phyloP scores from a whole-genome alignment of 2,888 invertebrate species.

The Scaptomyza parva region DNA sequence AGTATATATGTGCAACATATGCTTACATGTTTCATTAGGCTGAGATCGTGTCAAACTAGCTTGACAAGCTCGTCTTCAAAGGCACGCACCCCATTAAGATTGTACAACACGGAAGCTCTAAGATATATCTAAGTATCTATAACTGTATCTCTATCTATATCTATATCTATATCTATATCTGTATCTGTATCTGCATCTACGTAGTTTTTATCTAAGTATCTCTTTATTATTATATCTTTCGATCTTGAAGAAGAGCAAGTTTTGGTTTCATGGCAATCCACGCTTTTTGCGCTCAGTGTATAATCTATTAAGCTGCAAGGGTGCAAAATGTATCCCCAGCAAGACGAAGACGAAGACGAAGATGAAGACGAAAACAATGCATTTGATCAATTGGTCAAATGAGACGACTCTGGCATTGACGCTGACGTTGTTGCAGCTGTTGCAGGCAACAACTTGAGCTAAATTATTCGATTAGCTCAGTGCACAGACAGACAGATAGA shows the following conservation, averaged over 20 bases:
- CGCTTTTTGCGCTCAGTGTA: too few species aligned
- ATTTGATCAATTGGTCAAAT: conserved; percentile 20
- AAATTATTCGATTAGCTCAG: conserved; percentile 69
- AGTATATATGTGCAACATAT: neutral
- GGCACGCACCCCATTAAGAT: neutral
- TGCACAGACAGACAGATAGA: conserved; percentile 26
- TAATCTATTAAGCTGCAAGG: too few species aligned
- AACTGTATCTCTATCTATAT: neutral
- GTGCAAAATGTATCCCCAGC: too few species aligned
- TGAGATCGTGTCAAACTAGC: conserved; percentile 21
- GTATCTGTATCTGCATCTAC: too few species aligned
- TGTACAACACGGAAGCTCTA: conserved; percentile 7
- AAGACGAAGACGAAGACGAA: too few species aligned
- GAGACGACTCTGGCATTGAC: conserved; percentile 2
- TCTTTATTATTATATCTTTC: too few species aligned
- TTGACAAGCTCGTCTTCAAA: neutral
- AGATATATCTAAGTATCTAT: neutral
- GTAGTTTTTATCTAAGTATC: too few species aligned
- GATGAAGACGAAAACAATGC: too few species aligned
- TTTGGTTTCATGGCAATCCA: too few species aligned
- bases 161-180: too few species aligned
- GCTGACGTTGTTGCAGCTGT: conserved; percentile 3
- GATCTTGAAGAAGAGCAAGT: too few species aligned
- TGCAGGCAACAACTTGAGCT: conserved; percentile 46
- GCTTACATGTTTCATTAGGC: neutral